phyloP scores from a whole-genome alignment of 1,140 invertebrate species.

The Sminthurides bifidus region DNA sequence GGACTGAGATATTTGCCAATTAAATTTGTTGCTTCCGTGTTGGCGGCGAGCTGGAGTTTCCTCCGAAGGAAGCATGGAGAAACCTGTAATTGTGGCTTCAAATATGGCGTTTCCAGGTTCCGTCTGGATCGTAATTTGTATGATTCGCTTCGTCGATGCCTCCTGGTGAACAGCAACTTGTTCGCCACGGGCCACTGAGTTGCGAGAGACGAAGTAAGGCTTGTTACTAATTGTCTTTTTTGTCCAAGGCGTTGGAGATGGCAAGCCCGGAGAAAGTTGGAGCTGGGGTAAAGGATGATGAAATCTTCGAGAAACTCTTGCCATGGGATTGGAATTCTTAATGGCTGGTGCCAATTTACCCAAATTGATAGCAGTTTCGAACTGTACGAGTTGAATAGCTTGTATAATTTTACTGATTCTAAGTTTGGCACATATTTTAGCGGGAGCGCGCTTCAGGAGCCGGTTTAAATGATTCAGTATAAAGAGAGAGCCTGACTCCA shows the following conservation, averaged over 20 bases:
- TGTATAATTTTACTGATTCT: constrained; percentile 16
- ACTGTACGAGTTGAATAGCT: no score
- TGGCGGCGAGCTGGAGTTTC: neutral
- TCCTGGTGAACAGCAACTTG: neutral
- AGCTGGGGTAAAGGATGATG: neutral
- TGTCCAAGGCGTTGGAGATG: neutral
- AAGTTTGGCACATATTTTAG: constrained; percentile 22
- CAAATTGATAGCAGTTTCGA: neutral
- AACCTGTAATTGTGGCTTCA: constrained; percentile 51
- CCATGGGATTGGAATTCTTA: neutral
- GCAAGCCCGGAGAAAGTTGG: neutral
- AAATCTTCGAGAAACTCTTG: neutral
- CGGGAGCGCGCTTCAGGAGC: neutral
- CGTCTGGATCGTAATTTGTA: constrained; percentile 42
- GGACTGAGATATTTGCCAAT: constrained; percentile 29
- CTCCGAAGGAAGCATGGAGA: neutral
- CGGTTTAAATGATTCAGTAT: constrained; percentile 18
- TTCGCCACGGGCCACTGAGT: neutral
- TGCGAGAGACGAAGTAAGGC: no score
- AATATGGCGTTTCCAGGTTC: constrained; percentile 61
- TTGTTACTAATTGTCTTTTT: no score
- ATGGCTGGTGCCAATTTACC: no score
- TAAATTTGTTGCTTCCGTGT: neutral
- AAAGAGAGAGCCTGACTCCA: constrained; percentile 15
- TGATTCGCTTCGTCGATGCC: neutral